Percentiles rank a stretch among this genome's conserved stretches.
These are phyloP conservation scores for Microcebus lehilahytsara DNA, from an alignment of 2,113 vertebrate species.

Conservation along the genomic window DNA sequence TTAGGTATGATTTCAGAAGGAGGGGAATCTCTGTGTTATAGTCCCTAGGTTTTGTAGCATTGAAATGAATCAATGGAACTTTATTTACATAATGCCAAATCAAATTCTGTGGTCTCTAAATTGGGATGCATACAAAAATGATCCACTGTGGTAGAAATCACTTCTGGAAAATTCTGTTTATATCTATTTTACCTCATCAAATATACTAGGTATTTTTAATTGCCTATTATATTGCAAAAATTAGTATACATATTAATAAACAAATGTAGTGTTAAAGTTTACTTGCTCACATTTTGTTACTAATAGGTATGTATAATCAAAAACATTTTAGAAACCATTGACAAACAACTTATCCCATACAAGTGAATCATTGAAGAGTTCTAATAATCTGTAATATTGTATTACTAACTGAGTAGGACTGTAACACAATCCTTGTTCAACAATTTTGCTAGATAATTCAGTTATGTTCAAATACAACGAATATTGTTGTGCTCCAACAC, in stretches of 20 bases:
- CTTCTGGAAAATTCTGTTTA: background rate
- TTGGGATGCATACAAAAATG: background rate
- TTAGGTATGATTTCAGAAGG: background rate
- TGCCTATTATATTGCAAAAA: background rate
- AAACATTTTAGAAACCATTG: background rate
- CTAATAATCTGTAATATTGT: background rate
- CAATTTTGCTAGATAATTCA: background rate
- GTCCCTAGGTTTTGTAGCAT: background rate
- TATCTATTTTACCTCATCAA: background rate
- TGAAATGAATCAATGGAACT: background rate
- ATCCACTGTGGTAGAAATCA: background rate
- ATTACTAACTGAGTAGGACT: background rate
- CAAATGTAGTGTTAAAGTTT: background rate
- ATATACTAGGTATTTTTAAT: background rate
- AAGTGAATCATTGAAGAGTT: background rate
- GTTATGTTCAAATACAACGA: background rate
- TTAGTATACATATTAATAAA: background rate
- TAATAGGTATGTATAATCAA: background rate
- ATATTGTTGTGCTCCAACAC: background rate
- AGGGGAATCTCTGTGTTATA: background rate
- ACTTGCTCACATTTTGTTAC: background rate
- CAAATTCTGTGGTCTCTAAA: background rate
- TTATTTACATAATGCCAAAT: background rate
- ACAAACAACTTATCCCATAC: background rate
- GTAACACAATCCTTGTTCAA: background rate